phyloP scores from a whole-genome alignment of 2,113 vertebrate species.

The Seriola aureovittata region DNA sequence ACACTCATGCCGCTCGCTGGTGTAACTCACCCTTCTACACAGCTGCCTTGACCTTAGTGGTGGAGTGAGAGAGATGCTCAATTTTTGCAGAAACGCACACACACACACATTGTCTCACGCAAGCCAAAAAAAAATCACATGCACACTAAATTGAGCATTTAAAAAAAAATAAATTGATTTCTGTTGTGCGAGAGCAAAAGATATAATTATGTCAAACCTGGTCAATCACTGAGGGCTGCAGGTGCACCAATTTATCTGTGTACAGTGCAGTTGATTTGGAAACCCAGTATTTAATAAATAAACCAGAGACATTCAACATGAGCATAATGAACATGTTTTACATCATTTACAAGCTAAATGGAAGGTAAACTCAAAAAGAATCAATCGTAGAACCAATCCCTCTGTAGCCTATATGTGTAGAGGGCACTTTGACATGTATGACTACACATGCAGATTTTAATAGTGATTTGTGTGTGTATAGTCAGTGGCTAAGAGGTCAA shows the following conservation, averaged over 20 bases:
- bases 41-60: conserved; percentile 45
- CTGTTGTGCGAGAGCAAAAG: background rate
- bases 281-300: conserved; percentile 5
- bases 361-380: conserved; percentile 5
- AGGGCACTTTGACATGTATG: background rate
- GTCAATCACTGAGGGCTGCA: conserved; percentile 20
- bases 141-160: conserved; percentile 4
- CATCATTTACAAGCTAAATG: background rate
- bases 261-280: background rate
- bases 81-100: background rate
- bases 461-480: conserved; percentile 14
- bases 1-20: conserved; percentile 23
- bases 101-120: background rate
- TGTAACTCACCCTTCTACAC: conserved; percentile 27
- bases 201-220: conserved; percentile 13
- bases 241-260: conserved; percentile 19
- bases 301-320: background rate
- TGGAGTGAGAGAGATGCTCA: conserved; percentile 8
- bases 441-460: conserved; percentile 17
- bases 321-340: background rate
- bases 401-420: background rate
- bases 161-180: background rate
- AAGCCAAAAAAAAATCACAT: background rate
- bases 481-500: conserved; percentile 17
- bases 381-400: background rate